phyloP scores from a whole-genome alignment of 2,888 invertebrate species.

The Anthophora plumipes region DNA sequence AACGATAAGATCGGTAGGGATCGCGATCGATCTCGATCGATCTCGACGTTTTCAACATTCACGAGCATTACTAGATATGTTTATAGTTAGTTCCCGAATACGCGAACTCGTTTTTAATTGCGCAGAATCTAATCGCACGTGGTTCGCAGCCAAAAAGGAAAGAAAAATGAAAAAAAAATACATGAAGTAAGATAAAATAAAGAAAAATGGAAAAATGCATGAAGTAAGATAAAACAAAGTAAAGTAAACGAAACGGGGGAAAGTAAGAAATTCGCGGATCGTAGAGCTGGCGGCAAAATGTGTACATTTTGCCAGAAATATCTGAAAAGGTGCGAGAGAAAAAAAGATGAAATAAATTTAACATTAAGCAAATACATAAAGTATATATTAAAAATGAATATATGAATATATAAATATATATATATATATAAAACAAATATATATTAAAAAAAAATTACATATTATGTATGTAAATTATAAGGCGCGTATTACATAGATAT shows the following conservation, averaged over 20 bases:
- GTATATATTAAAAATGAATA: conserved; percentile 55
- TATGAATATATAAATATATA: conserved; percentile 58
- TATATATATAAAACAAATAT: conserved; percentile 56
- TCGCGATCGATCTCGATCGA: conserved; percentile 2
- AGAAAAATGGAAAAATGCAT: neutral
- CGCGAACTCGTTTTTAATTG: conserved; percentile 53
- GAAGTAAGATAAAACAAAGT: too few relatives aligned
- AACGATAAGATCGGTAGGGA: conserved; percentile 18
- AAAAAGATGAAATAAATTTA: conserved; percentile 51
- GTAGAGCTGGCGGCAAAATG: conserved; percentile 27
- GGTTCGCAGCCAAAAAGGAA: conserved; percentile 53
- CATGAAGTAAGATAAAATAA: neutral
- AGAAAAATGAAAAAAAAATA: conserved; percentile 32
- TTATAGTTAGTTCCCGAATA: conserved; percentile 46
- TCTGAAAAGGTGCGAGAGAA: conserved; percentile 55
- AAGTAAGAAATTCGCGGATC: conserved; percentile 3
- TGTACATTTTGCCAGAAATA: conserved; percentile 46
- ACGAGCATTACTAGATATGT: conserved; percentile 56
- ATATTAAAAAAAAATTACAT: conserved; percentile 53
- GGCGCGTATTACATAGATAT: conserved; percentile 71
- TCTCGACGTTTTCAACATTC: conserved; percentile 29
- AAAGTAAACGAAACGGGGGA: neutral
- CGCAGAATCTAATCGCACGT: conserved; percentile 46
- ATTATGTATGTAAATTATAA: conserved; percentile 68
- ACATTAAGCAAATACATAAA: conserved; percentile 48